Percentiles rank a stretch among this genome's conserved stretches.
phyloP scores from a whole-genome alignment of 2,113 vertebrate genomes.

The Emydura subglobosa region DNA sequence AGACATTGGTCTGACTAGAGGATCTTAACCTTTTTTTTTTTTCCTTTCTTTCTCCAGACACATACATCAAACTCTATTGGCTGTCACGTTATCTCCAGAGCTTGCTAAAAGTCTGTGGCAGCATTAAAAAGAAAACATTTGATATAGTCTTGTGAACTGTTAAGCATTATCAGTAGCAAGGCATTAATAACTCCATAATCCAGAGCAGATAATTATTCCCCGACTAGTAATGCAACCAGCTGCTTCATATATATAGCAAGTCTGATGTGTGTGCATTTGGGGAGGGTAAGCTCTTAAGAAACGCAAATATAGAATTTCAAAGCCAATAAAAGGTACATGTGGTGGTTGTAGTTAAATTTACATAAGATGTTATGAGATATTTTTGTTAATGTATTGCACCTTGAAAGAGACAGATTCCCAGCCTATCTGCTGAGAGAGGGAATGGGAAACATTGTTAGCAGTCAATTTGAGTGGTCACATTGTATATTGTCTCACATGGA shows the following conservation, averaged over 20 bases:
- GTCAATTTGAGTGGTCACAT: neutral
- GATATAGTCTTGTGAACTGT: constrained; percentile 67
- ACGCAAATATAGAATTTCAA: neutral
- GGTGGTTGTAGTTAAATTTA: neutral
- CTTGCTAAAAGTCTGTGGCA: constrained; percentile 45
- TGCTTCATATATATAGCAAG: constrained; percentile 36
- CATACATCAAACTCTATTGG: constrained; percentile 73
- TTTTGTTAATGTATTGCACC: neutral
- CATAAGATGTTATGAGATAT: neutral
- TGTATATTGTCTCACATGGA: neutral
- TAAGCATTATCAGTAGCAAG: constrained; percentile 82
- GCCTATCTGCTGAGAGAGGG: neutral
- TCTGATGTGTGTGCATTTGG: neutral
- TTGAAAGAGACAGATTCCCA: neutral
- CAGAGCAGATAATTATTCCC: constrained; percentile 42
- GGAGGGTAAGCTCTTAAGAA: neutral
- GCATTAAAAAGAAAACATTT: constrained; percentile 67
- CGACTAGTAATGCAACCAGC: constrained; percentile 31
- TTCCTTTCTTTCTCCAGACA: constrained; percentile 53
- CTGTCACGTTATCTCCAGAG: constrained; percentile 69
- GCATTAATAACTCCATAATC: constrained; percentile 74
- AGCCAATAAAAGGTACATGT: neutral
- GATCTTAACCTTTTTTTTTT: constrained; percentile 27
- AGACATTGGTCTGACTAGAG: constrained; percentile 61
- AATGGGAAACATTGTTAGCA: neutral